Conservation (phyloP, 2,113 vertebrate species). For the Rhinichthys klamathensis region DNA sequence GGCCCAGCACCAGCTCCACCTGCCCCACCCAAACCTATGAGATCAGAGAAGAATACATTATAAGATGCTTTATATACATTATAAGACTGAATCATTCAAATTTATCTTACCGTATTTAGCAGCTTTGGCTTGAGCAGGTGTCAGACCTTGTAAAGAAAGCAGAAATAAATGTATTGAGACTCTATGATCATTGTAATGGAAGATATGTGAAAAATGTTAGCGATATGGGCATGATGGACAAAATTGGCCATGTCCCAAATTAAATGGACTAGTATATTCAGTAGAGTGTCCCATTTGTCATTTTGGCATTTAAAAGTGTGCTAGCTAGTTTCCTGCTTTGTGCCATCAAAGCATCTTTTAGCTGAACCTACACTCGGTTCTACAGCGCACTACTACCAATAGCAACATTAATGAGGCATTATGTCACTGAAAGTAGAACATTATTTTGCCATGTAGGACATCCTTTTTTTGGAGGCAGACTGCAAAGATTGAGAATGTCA, state of each 20-base stretch:
- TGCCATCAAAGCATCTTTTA: too few species aligned
- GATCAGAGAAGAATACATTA: neutral
- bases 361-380: too few species aligned
- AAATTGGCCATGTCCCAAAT: too few species aligned
- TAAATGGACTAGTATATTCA: too few species aligned
- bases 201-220: too few species aligned
- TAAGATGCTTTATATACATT: neutral
- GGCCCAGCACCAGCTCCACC: slow-evolving; percentile 14
- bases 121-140: slow-evolving; percentile 78
- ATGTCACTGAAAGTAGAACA: too few species aligned
- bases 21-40: slow-evolving; percentile 11
- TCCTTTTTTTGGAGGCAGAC: neutral
- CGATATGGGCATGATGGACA: too few species aligned
- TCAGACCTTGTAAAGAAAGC: slow-evolving; percentile 57
- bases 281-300: too few species aligned
- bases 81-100: neutral
- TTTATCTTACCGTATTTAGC: slow-evolving; percentile 78
- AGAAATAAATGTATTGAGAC: neutral
- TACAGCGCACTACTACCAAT: too few species aligned
- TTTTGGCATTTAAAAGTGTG: too few species aligned
- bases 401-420: too few species aligned
- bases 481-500: neutral
- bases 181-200: neutral
- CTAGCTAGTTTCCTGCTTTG: too few species aligned
- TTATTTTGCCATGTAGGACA: neutral